phyloP scores from a whole-genome alignment of 2,888 invertebrate species.

The Subacronicta megacephala region DNA sequence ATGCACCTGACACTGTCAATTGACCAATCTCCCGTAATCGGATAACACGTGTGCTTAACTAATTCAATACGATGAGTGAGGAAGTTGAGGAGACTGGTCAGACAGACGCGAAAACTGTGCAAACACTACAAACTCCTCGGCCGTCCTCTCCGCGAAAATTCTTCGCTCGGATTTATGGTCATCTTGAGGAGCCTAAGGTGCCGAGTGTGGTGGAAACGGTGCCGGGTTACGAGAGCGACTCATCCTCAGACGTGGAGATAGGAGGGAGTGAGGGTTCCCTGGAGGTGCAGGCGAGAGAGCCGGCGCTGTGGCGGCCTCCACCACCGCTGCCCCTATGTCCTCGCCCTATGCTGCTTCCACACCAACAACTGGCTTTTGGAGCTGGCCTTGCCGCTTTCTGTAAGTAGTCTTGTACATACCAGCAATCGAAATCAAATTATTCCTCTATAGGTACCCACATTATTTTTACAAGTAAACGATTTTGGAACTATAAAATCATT shows the following conservation, averaged over 20 bases:
- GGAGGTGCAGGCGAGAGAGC: slow-evolving; percentile 52
- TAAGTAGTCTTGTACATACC: slow-evolving; percentile 71
- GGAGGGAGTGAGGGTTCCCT: slow-evolving; percentile 66
- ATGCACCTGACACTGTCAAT: slow-evolving; percentile 79
- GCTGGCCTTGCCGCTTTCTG: slow-evolving; percentile 89
- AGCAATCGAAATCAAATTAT: neutral
- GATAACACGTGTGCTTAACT: slow-evolving; percentile 66
- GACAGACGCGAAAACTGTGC: slow-evolving; percentile 65
- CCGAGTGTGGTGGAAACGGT: slow-evolving; percentile 61
- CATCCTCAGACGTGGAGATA: slow-evolving; percentile 85
- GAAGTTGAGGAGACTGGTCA: slow-evolving; percentile 56
- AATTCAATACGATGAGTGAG: slow-evolving; percentile 64
- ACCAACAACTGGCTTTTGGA: slow-evolving; percentile 90
- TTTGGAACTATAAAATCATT: too few relatives aligned
- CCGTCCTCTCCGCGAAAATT: slow-evolving; percentile 95
- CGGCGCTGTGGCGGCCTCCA: slow-evolving; percentile 75
- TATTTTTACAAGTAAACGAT: too few relatives aligned
- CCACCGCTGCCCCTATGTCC: slow-evolving; percentile 82
- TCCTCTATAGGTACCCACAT: too few relatives aligned
- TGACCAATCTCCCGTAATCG: slow-evolving; percentile 69
- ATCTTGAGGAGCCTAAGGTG: slow-evolving; percentile 89
- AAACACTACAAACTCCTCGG: slow-evolving; percentile 70
- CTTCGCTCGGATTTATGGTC: slow-evolving; percentile 94
- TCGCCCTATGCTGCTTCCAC: slow-evolving; percentile 80
- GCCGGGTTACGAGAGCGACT: slow-evolving; percentile 74